Percentiles rank a stretch among this genome's conserved stretches.
Evolutionary conservation across 2,797 vertebrate genomes (phyloP).

Genomic region (Protosalanx chinensis): DNA sequence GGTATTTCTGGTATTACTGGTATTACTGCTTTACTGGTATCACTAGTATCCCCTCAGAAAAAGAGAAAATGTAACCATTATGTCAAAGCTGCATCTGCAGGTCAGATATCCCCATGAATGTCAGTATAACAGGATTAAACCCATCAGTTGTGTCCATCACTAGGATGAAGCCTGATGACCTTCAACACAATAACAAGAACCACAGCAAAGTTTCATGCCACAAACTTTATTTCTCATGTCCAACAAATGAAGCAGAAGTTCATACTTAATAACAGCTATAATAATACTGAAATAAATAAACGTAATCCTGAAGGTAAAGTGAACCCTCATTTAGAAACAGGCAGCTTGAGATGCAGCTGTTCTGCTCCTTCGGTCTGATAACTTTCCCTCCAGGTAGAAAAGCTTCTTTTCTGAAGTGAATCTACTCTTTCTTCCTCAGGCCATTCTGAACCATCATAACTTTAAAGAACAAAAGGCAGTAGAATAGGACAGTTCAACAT

Average conservation of each 20-base stretch:
- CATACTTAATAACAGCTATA: constrained; percentile 30
- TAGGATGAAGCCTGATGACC: neutral
- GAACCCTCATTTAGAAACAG: too few relatives aligned
- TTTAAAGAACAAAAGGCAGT: constrained; percentile 23
- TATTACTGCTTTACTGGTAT: too few relatives aligned
- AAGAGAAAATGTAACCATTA: too few relatives aligned
- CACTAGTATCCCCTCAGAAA: too few relatives aligned
- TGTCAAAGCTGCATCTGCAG: too few relatives aligned
- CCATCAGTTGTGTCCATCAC: too few relatives aligned
- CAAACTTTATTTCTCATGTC: constrained; percentile 53
- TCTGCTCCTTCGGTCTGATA: neutral
- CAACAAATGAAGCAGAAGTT: constrained; percentile 28
- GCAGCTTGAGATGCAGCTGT: neutral
- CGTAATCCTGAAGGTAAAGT: neutral
- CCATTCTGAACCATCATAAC: neutral
- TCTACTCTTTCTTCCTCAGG: neutral
- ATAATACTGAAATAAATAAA: constrained; percentile 19
- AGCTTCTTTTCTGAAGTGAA: neutral
- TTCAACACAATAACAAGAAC: neutral
- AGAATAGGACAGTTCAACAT: constrained; percentile 32
- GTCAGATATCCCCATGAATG: too few relatives aligned
- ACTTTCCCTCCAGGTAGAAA: constrained; percentile 1
- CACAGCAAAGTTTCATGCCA: constrained; percentile 68
- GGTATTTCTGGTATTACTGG: too few relatives aligned
- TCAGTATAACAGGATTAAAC: too few relatives aligned